These are phyloP conservation scores for Diarsia brunnea DNA, from an alignment of 2,888 invertebrate species.

Conservation along the genomic window DNA sequence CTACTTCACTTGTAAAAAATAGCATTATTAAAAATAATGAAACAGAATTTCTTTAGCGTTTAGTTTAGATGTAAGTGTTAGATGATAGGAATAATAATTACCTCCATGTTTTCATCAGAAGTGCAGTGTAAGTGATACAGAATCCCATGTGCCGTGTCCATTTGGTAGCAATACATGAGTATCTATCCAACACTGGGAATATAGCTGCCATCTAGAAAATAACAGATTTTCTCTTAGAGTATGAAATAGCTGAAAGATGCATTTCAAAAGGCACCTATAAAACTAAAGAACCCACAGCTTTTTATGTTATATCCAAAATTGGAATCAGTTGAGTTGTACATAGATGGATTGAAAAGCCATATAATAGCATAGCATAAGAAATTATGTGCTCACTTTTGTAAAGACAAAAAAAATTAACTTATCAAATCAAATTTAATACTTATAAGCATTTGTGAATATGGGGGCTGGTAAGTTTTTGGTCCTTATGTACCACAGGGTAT, in stretches of 20 bases:
- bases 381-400: no score
- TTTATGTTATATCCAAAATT: not conserved
- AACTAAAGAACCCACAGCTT: not conserved
- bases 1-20: not conserved
- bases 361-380: no score
- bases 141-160: slow-evolving; percentile 98
- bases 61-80: not conserved
- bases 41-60: not conserved
- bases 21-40: not conserved
- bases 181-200: slow-evolving; percentile 96
- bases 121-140: slow-evolving; percentile 97
- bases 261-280: not conserved
- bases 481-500: not conserved
- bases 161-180: slow-evolving; percentile 97
- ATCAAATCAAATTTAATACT: no score
- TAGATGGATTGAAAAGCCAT: no score
- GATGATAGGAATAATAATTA: slow-evolving; percentile 75
- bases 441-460: no score
- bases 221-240: not conserved
- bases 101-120: slow-evolving; percentile 99
- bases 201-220: slow-evolving; percentile 96
- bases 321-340: no score
- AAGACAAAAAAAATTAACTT: no score
- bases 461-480: not conserved
- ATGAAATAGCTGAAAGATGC: not conserved